Conservation (phyloP, 2,113 vertebrate genomes). For the Mus spicilegus region DNA sequence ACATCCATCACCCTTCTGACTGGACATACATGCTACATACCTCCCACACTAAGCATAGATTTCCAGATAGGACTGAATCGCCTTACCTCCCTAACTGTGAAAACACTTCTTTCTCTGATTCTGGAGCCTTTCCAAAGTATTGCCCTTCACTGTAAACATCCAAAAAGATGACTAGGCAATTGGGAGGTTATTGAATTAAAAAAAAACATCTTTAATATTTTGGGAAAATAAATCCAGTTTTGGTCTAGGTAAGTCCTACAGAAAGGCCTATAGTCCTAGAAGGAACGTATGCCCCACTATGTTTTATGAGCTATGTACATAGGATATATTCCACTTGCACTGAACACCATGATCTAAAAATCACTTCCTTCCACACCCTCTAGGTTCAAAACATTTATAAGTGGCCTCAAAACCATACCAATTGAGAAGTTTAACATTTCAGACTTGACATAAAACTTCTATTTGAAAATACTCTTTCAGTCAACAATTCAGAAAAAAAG, state of each 20-base stretch:
- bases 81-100: not conserved
- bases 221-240: not conserved
- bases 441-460: not conserved
- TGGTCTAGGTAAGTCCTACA: not conserved
- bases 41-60: too few species aligned
- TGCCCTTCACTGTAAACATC: not conserved
- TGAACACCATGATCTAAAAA: conserved; percentile 13
- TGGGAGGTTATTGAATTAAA: not conserved
- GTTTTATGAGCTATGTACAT: not conserved
- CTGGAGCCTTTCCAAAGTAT: not conserved
- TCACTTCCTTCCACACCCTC: not conserved
- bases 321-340: not conserved
- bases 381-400: not conserved
- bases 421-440: not conserved
- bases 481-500: not conserved
- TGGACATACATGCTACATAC: not conserved
- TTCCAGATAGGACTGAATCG: not conserved
- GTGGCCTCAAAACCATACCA: not conserved
- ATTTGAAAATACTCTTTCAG: not conserved
- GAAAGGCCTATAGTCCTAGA: not conserved
- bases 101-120: not conserved
- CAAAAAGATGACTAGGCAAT: not conserved
- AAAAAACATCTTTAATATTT: not conserved
- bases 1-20: not conserved
- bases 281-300: not conserved